Evolutionary conservation across 2,888 invertebrate species (phyloP).

Genomic region (Rhagonycha fulva): DNA sequence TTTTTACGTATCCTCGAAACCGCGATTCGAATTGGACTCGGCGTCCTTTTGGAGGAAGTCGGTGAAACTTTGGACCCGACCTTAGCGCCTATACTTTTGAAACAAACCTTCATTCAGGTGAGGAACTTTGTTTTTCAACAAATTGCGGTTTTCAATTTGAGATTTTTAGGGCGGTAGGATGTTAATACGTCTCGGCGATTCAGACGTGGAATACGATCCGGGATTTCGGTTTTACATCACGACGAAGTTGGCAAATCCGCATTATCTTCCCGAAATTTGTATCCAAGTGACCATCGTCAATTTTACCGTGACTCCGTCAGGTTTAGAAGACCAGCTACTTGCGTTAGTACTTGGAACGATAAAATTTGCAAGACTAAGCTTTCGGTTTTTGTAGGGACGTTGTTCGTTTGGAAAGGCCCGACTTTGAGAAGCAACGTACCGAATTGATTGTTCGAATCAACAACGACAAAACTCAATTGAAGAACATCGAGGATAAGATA

Average conservation of each 20-base stretch:
- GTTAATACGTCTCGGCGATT: slow-evolving; percentile 84
- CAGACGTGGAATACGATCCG: slow-evolving; percentile 85
- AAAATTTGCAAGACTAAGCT: not conserved
- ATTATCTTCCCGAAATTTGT: slow-evolving; percentile 91
- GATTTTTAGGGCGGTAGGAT: slow-evolving; percentile 71
- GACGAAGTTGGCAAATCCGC: slow-evolving; percentile 90
- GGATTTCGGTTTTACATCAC: slow-evolving; percentile 89
- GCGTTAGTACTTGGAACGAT: slow-evolving; percentile 66
- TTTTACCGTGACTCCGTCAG: slow-evolving; percentile 88
- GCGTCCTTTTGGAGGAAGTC: slow-evolving; percentile 86
- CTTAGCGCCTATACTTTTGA: slow-evolving; percentile 78
- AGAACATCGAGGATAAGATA: slow-evolving; percentile 89
- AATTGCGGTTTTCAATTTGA: not conserved
- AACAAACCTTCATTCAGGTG: slow-evolving; percentile 78
- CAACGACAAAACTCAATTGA: slow-evolving; percentile 79
- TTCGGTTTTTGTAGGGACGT: slow-evolving; percentile 65
- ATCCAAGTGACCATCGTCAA: slow-evolving; percentile 92
- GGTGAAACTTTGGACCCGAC: slow-evolving; percentile 88
- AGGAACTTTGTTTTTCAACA: not conserved
- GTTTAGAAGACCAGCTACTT: slow-evolving; percentile 88
- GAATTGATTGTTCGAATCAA: slow-evolving; percentile 86
- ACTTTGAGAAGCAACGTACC: slow-evolving; percentile 79
- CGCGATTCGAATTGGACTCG: slow-evolving; percentile 81
- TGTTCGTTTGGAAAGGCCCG: slow-evolving; percentile 88
- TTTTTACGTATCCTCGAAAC: slow-evolving; percentile 81